Base-by-base conservation (phyloP, 2,888 invertebrate genomes). In the Clunio marinus region DNA sequence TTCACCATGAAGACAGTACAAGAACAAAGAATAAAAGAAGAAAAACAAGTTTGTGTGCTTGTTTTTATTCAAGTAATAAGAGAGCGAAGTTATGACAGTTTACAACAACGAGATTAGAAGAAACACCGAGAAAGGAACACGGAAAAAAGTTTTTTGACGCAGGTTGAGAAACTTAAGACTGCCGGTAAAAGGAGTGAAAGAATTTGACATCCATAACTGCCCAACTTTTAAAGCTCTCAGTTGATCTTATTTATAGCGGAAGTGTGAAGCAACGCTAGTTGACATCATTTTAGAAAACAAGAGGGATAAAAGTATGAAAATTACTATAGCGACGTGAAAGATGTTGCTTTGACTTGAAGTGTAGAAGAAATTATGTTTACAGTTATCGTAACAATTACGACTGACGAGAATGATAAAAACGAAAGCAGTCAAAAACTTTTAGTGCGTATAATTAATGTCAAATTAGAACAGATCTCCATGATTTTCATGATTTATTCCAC, bases 191-290 rank as follows among this genome's bases (percentile, higher is more conserved):
- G 15, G 41, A 41, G 41, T 15, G 41, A 15, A n/a, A 41, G 41
- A 41, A 15, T 41, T 41, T 41, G 41, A 41, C 41, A 41, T 41
- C n/a, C n/a, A n/a, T n/a, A n/a, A n/a, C n/a, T n/a, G 32, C n/a
- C 41, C n/a, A 41, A 41, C n/a, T 41, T 41, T 41, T 41, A 41
- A 41, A 41, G 4, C 10, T 41, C n/a, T 5, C 2, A 41, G 41
- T 41, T 41, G 15, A 41, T 41, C 41, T 41, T 10, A n/a, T 41
- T 41, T n/a, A 41, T 41, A 41, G 41, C 41, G 41, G 15, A 41
- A 41, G 41, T 15, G 41, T 41, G 41, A 41, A 41, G 41, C n/a
- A n/a, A n/a, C n/a, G n/a, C n/a, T n/a, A n/a, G n/a, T n/a, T n/a
- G n/a, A n/a, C n/a, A n/a, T n/a, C n/a, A n/a, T n/a, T n/a, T n/a